Evolutionary conservation across 2,113 vertebrate genomes (phyloP).

Genomic region (Podarcis muralis): DNA sequence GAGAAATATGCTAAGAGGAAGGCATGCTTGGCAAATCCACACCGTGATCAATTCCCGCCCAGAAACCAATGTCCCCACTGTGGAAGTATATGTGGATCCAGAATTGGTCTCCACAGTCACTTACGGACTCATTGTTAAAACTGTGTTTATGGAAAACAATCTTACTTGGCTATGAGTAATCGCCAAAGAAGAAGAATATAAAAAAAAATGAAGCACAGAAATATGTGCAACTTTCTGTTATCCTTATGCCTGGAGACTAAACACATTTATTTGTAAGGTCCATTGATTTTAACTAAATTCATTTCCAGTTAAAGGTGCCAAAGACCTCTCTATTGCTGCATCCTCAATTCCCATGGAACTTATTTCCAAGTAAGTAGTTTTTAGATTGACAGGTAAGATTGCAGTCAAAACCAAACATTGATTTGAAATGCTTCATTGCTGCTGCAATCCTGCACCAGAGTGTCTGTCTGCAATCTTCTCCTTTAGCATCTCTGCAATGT

Average conservation of each 20-base stretch:
- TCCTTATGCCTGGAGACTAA: neutral
- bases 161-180: no score
- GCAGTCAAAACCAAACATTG: neutral
- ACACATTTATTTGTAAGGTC: neutral
- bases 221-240: neutral
- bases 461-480: neutral
- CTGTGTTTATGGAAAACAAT: no score
- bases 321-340: neutral
- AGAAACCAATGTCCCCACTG: no score
- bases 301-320: neutral
- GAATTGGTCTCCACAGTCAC: no score
- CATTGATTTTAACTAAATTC: constrained; percentile 16
- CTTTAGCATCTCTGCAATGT: neutral
- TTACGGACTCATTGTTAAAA: no score
- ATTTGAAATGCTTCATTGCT: neutral
- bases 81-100: no score
- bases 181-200: no score
- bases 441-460: neutral
- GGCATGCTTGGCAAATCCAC: no score
- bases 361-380: neutral
- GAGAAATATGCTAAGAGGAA: no score
- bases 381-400: neutral
- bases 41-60: no score
- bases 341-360: neutral
- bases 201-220: neutral